phyloP scores from a whole-genome alignment of 2,113 vertebrate species.

The Callipepla squamata region DNA sequence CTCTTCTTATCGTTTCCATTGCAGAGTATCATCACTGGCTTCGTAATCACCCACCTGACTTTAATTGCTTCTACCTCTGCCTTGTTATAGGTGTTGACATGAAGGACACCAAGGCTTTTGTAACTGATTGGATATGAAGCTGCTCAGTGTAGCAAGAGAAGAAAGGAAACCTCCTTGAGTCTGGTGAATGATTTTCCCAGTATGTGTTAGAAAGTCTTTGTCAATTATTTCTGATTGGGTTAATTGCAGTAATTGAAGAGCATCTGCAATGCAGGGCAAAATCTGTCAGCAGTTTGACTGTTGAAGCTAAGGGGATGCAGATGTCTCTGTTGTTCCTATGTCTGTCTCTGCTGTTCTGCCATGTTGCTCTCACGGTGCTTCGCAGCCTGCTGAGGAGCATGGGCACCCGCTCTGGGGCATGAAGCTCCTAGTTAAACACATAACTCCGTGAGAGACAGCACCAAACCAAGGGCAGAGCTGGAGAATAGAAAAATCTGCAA shows the following conservation, averaged over 20 bases:
- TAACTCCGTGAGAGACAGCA: neutral
- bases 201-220: constrained; percentile 17
- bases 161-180: neutral
- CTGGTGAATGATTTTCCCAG: constrained; percentile 4
- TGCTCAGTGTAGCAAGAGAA: constrained; percentile 12
- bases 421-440: neutral
- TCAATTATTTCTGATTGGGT: constrained; percentile 57
- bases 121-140: neutral
- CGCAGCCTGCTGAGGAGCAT: neutral
- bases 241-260: constrained; percentile 30
- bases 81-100: neutral
- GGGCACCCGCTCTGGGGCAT: neutral
- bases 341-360: neutral
- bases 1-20: constrained; percentile 43
- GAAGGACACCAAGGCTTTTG: constrained; percentile 4
- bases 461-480: neutral
- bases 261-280: constrained; percentile 44
- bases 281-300: constrained; percentile 29
- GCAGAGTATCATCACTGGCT: neutral
- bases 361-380: neutral
- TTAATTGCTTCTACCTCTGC: neutral
- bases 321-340: constrained; percentile 12
- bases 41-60: neutral
- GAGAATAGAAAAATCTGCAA: neutral
- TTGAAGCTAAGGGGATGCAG: neutral